A percentile compares a stretch with the other conserved stretches of the same genome.
Evolutionary conservation across 2,888 invertebrate genomes (phyloP).

Genomic region (Priocnemis perturbator): DNA sequence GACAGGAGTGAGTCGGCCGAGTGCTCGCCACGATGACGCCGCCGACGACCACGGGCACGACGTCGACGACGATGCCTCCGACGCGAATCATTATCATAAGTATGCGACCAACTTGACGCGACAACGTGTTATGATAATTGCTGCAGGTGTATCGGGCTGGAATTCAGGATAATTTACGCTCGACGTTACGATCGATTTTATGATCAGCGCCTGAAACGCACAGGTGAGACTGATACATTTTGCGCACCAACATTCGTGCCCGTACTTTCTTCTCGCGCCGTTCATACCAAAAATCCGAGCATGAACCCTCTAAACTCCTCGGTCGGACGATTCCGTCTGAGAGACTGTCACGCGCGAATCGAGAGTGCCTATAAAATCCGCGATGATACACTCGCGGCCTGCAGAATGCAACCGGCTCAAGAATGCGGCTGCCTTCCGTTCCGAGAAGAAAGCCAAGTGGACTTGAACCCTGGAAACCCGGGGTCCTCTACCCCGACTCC

Average conservation of each 20-base stretch:
- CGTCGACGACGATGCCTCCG: background rate
- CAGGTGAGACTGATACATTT: too few species aligned
- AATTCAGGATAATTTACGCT: constrained; percentile 32
- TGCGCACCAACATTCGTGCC: too few species aligned
- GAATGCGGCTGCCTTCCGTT: constrained; percentile 54
- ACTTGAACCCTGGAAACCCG: constrained; percentile 62
- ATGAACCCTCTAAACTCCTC: too few species aligned
- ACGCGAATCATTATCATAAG: constrained; percentile 38
- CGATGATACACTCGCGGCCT: constrained; percentile 25
- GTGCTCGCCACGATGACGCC: background rate
- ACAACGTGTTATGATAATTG: constrained; percentile 33
- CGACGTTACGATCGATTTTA: constrained; percentile 32
- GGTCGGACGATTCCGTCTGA: background rate
- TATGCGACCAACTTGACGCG: constrained; percentile 24
- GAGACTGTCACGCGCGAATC: constrained; percentile 27
- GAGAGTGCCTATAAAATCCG: constrained; percentile 14
- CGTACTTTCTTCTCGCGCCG: too few species aligned
- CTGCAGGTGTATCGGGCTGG: constrained; percentile 23
- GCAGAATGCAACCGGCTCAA: constrained; percentile 37
- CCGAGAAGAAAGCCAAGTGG: constrained; percentile 64
- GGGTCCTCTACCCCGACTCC: constrained; percentile 55
- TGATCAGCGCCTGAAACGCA: constrained; percentile 13
- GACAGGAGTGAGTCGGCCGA: background rate
- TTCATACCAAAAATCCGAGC: too few species aligned
- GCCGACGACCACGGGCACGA: too few species aligned